Percentiles rank a stretch among this genome's conserved stretches.
Evolutionary conservation across 1,140 invertebrate genomes (phyloP).

Genomic region (Zelostemma sp.): DNA sequence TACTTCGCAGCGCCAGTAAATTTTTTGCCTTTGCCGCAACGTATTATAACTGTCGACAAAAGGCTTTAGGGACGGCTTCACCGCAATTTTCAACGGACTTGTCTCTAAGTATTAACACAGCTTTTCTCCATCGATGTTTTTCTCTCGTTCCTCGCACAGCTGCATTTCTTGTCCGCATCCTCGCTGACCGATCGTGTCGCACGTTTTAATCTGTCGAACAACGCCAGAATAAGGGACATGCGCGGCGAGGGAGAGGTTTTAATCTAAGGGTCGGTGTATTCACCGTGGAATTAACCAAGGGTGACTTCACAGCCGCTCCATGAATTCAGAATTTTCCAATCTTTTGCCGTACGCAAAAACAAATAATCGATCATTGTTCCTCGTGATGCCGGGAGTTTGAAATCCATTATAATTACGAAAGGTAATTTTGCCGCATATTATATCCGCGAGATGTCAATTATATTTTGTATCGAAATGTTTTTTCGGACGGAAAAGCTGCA

Average conservation of each 20-base stretch:
- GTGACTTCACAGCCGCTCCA: conserved; percentile 20
- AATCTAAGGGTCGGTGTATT: conserved; percentile 56
- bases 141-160: conserved; percentile 10
- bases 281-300: conserved; percentile 31
- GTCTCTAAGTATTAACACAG: too few species aligned
- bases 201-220: conserved; percentile 48
- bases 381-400: not conserved
- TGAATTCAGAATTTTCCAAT: conserved; percentile 43
- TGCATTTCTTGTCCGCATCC: conserved; percentile 20
- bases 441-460: too few species aligned
- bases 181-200: conserved; percentile 44
- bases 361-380: conserved; percentile 30
- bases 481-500: too few species aligned
- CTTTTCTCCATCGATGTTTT: conserved; percentile 32
- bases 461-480: too few species aligned
- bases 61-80: conserved; percentile 17
- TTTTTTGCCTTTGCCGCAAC: conserved; percentile 4
- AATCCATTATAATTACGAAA: too few species aligned
- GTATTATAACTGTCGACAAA: conserved; percentile 30
- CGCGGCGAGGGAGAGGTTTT: conserved; percentile 33
- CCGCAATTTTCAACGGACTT: too few species aligned
- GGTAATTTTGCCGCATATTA: too few species aligned
- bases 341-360: conserved; percentile 26
- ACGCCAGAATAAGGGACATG: conserved; percentile 18
- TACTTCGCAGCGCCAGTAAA: conserved; percentile 19